Conservation (phyloP, 2,113 vertebrate genomes). For the Pseudois nayaur region DNA sequence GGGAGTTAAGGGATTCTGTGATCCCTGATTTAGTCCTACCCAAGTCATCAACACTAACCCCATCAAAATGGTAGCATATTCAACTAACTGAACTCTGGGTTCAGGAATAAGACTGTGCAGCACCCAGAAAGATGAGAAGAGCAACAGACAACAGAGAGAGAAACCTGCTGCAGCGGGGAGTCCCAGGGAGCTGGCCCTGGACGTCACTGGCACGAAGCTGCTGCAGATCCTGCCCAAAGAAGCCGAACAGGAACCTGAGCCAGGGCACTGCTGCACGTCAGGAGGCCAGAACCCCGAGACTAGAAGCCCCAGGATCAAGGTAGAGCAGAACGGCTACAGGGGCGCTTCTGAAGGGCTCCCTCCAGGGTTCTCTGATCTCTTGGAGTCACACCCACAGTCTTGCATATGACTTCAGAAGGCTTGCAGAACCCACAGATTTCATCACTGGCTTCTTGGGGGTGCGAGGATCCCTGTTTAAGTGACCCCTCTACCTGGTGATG, state of each 20-base stretch:
- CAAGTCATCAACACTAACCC: background rate
- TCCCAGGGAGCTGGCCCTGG: background rate
- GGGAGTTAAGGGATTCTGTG: background rate
- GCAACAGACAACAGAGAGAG: background rate
- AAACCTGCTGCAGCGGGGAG: background rate
- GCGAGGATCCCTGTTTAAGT: background rate
- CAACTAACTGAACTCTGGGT: slow-evolving; percentile 41
- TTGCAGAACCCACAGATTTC: background rate
- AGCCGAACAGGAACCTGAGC: background rate
- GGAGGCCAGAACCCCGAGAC: background rate
- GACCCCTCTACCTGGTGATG: background rate
- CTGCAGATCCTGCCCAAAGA: background rate
- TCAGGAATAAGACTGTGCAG: slow-evolving; percentile 69
- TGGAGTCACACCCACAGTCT: background rate
- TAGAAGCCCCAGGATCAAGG: background rate
- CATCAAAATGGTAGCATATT: background rate
- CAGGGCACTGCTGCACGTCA: background rate
- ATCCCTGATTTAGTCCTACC: background rate
- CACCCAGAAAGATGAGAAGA: slow-evolving; percentile 35
- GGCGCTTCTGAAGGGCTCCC: background rate
- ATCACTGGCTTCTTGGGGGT: background rate
- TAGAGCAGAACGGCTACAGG: background rate
- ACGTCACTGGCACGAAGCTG: background rate
- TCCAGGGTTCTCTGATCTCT: background rate
- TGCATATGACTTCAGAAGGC: background rate